Evolutionary conservation across 2,113 vertebrate genomes (phyloP), one percentile per base, ranked within the genome.

Genomic region (Poeciliopsis prolifica): DNA sequence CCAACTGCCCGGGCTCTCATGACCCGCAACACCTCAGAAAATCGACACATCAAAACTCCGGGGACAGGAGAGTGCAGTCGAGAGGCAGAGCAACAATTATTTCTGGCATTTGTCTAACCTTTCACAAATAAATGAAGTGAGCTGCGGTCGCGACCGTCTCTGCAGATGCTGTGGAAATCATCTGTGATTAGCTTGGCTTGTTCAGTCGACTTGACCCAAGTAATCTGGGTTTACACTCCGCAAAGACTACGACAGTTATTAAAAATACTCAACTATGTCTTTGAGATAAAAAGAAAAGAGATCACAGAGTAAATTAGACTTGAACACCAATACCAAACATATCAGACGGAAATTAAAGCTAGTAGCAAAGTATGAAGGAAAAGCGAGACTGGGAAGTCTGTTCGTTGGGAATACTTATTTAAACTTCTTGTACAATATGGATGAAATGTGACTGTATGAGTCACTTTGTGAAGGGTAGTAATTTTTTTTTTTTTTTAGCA

Each of bases 21-120:
- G 85, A 86, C 87, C 87, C 17, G 42, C 24, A 30, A 44, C 70
- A 63, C 67, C 79, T 77, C 51, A 1, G 40, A 72, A 83, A 85
- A 88, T 82, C 75, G 85, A 65, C 81, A 58, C 1, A 61, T 33
- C 33, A 11, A 74, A 72, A 74, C 79, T 17, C 58, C 0, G 8
- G 66, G 65, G 74, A 63, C 29, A 11, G 48, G 33, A 13, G 40
- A 28, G 80, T 28, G 4, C 28, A 69, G 74, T 81, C 79, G 70
- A 74, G 73, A 88, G 78, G 74, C 70, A 65, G 67, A 29, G 62
- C 40, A 17, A 81, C 81, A 83, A 86, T 88, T 90, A 82, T 89
- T 84, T 80, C 64, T 90, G 87, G 88, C 83, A 90, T 91, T 91
- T 89, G 84, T 89, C 81, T 91, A 89, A 90, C 88, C 87, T 87